phyloP scores from a whole-genome alignment of 2,113 vertebrate species.

The Hiodon tergisus region DNA sequence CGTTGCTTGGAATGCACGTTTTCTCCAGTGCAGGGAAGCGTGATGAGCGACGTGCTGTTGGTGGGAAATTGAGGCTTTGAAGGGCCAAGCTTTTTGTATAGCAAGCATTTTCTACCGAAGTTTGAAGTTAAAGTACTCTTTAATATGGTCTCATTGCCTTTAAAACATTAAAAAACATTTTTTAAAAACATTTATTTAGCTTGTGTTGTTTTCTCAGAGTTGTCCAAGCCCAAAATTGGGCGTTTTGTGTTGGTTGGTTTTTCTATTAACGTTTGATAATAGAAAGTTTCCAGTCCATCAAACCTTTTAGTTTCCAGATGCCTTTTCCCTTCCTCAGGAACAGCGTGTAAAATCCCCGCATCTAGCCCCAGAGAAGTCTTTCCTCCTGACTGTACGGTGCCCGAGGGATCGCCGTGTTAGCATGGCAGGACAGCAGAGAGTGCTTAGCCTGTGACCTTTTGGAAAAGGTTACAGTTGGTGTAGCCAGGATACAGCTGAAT shows the following conservation, averaged over 20 bases:
- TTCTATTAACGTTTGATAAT: not conserved
- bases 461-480: not conserved
- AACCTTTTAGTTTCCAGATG: not conserved
- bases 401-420: not conserved
- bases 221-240: constrained; percentile 9
- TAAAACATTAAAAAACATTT: too few relatives aligned
- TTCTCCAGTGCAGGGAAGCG: too few relatives aligned
- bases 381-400: not conserved
- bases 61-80: too few relatives aligned
- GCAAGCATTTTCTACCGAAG: too few relatives aligned
- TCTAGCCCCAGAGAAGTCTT: too few relatives aligned
- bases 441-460: not conserved
- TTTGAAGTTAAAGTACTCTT: too few relatives aligned
- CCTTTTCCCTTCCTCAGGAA: not conserved
- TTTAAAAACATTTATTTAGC: too few relatives aligned
- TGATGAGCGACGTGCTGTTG: too few relatives aligned
- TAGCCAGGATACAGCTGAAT: not conserved
- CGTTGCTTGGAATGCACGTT: too few relatives aligned
- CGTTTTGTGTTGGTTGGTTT: not conserved
- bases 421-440: not conserved
- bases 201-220: not conserved
- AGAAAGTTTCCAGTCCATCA: not conserved
- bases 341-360: not conserved
- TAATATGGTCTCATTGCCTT: too few relatives aligned
- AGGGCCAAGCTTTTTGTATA: too few relatives aligned